phyloP scores from a whole-genome alignment of 2,888 invertebrate genomes.

The Lottia scabra region DNA sequence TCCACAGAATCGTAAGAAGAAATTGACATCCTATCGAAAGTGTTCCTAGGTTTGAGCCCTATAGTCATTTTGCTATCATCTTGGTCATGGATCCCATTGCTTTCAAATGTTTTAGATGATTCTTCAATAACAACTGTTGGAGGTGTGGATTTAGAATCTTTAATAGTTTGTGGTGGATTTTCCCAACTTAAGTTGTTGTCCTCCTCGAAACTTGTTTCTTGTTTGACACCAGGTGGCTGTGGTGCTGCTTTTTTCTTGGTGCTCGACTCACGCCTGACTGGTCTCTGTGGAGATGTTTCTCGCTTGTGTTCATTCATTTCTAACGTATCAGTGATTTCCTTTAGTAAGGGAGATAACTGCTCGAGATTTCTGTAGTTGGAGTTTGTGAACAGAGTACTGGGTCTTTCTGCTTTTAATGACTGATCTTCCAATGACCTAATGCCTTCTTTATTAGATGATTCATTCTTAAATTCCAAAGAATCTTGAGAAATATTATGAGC shows the following conservation, averaged over 20 bases:
- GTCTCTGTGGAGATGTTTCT: neutral
- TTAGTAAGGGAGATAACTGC: neutral
- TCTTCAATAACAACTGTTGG: neutral
- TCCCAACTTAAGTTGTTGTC: neutral
- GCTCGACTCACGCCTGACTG: neutral
- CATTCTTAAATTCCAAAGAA: neutral
- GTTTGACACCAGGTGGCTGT: slow-evolving; percentile 6
- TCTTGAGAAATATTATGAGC: neutral
- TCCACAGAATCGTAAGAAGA: slow-evolving; percentile 23
- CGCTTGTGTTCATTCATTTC: neutral
- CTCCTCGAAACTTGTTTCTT: neutral
- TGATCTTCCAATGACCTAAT: neutral
- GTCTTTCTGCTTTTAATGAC: neutral
- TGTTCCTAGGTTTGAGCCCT: neutral
- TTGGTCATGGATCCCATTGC: neutral
- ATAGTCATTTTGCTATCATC: neutral
- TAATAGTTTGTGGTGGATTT: neutral
- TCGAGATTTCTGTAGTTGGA: neutral
- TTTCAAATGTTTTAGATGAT: neutral
- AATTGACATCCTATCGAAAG: neutral
- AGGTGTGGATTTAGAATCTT: neutral
- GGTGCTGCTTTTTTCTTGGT: slow-evolving; percentile 10
- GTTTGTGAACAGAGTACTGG: neutral
- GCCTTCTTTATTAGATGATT: neutral
- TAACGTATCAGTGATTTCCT: neutral